Conservation (phyloP, 1,140 invertebrate species). For the Macrosteles quadrilineatus region DNA sequence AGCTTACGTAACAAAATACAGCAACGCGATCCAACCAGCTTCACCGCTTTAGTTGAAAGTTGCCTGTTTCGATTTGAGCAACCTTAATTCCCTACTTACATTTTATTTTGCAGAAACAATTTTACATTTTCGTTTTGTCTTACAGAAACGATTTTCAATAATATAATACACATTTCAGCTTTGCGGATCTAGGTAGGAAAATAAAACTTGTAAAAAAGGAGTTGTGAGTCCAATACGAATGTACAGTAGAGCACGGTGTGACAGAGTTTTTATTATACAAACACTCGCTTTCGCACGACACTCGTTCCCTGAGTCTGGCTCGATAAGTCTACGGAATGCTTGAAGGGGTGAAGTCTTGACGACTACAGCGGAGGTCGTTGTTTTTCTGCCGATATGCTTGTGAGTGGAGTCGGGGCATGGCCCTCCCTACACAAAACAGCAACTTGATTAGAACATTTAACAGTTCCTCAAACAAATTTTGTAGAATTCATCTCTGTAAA, state of each 20-base stretch:
- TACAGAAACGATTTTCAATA: no score
- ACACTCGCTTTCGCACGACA: no score
- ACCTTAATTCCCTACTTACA: slow-evolving; percentile 5
- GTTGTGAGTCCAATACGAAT: no score
- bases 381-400: not conserved
- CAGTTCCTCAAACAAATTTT: no score
- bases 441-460: not conserved
- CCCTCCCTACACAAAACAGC: slow-evolving; percentile 7
- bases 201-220: slow-evolving; percentile 6
- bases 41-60: not conserved
- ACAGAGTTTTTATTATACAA: no score
- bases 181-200: slow-evolving; percentile 6
- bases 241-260: no score
- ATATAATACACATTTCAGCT: no score
- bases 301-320: no score
- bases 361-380: not conserved
- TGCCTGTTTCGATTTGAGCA: slow-evolving; percentile 13
- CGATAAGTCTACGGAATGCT: no score
- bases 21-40: not conserved
- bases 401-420: not conserved
- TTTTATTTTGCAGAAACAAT: not conserved
- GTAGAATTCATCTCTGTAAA: no score
- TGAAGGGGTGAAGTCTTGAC: not conserved
- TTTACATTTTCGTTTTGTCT: no score
- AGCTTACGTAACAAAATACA: no score